Conservation (phyloP, 2,797 vertebrate genomes). For the Syndactyla subalaris region DNA sequence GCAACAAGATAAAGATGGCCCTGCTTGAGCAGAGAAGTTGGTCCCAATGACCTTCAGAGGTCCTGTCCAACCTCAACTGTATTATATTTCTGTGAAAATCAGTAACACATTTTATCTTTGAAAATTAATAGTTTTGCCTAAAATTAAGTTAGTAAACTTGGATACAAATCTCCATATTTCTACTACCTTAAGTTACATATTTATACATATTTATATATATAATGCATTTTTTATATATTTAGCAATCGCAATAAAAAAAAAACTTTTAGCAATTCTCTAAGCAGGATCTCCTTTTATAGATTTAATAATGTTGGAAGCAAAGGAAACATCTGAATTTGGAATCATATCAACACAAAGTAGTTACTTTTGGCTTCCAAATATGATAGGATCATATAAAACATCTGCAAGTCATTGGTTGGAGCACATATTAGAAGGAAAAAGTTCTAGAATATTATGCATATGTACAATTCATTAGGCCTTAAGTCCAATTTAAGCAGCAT, state of each 20-base stretch:
- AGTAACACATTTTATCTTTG: background rate
- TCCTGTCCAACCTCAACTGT: background rate
- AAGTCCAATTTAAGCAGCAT: constrained; percentile 45
- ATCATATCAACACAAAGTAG: constrained; percentile 43
- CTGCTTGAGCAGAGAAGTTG: background rate
- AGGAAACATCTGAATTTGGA: constrained; percentile 58
- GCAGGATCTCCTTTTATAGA: background rate
- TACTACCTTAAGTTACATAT: background rate
- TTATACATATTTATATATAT: background rate
- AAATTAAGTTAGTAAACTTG: background rate
- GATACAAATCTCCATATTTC: background rate
- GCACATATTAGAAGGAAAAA: constrained; percentile 41
- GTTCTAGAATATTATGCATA: constrained; percentile 23
- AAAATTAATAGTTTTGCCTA: background rate
- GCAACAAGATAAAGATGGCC: background rate
- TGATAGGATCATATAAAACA: constrained; percentile 55
- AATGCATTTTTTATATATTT: background rate
- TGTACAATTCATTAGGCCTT: constrained; percentile 36
- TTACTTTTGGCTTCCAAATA: constrained; percentile 52
- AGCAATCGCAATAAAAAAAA: background rate
- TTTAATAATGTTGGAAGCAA: constrained; percentile 24
- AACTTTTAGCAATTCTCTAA: background rate
- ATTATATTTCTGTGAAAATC: background rate
- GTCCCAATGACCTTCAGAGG: background rate
- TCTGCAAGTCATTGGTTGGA: constrained; percentile 60